Base-by-base conservation (phyloP, 2,888 invertebrate genomes). In the Drosophila pseudotakahashii region DNA sequence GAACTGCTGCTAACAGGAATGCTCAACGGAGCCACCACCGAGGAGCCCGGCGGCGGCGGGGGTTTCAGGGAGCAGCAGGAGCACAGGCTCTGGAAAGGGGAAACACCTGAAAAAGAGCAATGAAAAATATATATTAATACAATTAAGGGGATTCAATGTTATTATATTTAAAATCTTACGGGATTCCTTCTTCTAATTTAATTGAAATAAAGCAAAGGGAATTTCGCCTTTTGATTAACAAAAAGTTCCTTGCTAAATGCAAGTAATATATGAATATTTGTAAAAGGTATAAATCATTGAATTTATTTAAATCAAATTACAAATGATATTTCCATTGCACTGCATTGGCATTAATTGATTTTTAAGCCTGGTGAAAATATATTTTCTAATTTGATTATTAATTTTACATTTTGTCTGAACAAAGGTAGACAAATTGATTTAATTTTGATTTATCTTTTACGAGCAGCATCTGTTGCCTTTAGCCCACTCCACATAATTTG, bases 51-150 rank as follows among this genome's bases (percentile, higher is more conserved):
- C 23, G 90, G 81, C 87, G 79, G 88, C 74, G 89, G 89, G 36
- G 94, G 94, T 85, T 95, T 95, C 75, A 95, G 94, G 7, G 96
- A 96, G 89, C 96, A 96, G 90, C 96, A 96, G 0, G 96, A 96
- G 90, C 96, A 96, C 0, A 96, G 93, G 1, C 95, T 95, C 14
- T 96, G 95, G 92, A 96, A 96, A 73, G 95, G 96, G 94, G 93
- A 67, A 6, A 90, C 90, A 67, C 90, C 90, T 90, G 76, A 9
- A 37, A 62, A 50, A 1, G 7, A 7, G 14, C 0, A 0, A 0
- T n/a, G 0, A 14, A 16, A 36, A 2, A 14, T 5, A n/a, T 14
- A 3, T 44, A 11, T 23, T 7, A n/a, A 7, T n/a, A 2, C n/a
- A 37, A 13, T 11, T 0, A 37, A 13, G n/a, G 7, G 2, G 37